Evolutionary conservation across 2,888 invertebrate species (phyloP).

Genomic region (Ashinkailepas kermadecensis): DNA sequence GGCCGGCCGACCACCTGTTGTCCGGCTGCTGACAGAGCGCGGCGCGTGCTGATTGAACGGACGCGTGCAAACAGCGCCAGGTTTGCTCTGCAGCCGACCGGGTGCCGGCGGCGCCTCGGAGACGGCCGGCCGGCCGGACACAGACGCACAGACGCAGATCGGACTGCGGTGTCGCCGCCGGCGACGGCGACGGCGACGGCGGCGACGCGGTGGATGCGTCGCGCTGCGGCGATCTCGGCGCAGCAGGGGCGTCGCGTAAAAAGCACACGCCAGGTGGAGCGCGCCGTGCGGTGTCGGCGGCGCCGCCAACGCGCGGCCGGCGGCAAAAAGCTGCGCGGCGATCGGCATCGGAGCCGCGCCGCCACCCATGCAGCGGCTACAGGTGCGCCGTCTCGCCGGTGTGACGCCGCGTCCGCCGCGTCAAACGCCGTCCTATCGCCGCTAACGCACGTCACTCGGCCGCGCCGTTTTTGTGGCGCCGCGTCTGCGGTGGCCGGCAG

Average conservation of each 20-base stretch:
- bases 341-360: background rate
- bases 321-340: background rate
- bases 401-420: background rate
- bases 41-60: background rate
- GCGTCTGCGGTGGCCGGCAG: too few relatives aligned
- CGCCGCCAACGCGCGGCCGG: background rate
- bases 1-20: constrained; percentile 1
- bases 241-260: background rate
- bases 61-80: background rate
- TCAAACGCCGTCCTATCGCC: too few relatives aligned
- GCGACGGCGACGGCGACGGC: background rate
- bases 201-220: background rate
- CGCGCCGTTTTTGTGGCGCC: too few relatives aligned
- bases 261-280: background rate
- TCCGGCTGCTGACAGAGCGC: background rate
- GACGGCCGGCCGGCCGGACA: too few relatives aligned
- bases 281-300: background rate
- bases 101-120: too few relatives aligned
- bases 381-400: background rate
- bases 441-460: background rate
- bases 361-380: background rate
- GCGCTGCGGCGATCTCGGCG: background rate
- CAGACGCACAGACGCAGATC: too few relatives aligned
- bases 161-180: background rate
- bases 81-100: too few relatives aligned